Base-by-base conservation (phyloP, 2,888 invertebrate genomes). In the Meiosimyza decipiens region DNA sequence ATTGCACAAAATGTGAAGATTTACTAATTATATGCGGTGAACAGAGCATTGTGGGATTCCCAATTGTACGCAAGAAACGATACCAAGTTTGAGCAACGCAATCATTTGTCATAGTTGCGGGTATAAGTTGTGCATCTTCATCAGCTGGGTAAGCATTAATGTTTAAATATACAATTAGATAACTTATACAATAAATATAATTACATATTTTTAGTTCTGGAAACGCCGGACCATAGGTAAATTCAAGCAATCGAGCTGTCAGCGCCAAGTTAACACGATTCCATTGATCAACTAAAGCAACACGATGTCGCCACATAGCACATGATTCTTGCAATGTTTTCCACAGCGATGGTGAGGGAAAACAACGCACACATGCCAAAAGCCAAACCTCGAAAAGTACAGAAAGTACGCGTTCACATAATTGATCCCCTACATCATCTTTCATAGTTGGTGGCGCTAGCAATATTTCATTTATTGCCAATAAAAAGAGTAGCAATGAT, bases 31-130 rank as follows among this genome's bases (percentile, higher is more conserved):
- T 89, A 79, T 94, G 93, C 0, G 96, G 96, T 54, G 94, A 92
- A 80, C 95, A 95, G 74, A 99, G 89, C 80, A 96, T 96, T 1
- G 96, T 96, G 0, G 98, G 98, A 88, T 97, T 97, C 49, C 98
- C 97, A 75, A 98, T 92, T 54, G 96, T 95, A 83, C 98, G 96
- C 74, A 98, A 88, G 82, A 98, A 93, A 74, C 98, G 91, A 88
- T 96, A 98, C 98, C 98, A 98, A 81, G 95, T 94, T 88, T 99
- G 98, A 73, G 95, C 94, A 54, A 98, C 92, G 74, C 96, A 95
- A 84, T 97, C 95, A 74, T 94, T 92, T 59, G 92, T 91, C 94
- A 98, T 97, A 67, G 93, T 93, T 0, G 89, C 85, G 3, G 97
- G 95, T 73, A 97, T 93, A 62, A 97, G 87, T 79, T 91, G 91